Base-by-base conservation (phyloP, 35 echinoderm and acorn worm species). In the Chiridota heheva region DNA sequence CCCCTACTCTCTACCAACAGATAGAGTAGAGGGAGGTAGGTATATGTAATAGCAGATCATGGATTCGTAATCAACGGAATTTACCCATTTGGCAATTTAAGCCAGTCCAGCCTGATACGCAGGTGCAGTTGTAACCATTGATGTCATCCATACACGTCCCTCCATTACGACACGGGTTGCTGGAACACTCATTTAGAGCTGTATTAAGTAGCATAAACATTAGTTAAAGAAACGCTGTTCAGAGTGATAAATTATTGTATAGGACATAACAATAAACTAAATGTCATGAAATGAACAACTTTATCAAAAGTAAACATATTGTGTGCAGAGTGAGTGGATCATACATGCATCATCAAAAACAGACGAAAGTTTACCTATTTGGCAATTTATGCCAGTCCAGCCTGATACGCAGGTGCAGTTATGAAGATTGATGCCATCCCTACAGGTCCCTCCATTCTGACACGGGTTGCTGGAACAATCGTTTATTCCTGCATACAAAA, bases 111-210 rank as follows among this genome's bases (percentile, higher is more conserved):
- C 81, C 88, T 29, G 49, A 63, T 32, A 73, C 59, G 49, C 88
- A 91, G 5, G 42, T 66, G 60, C 88, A 91, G 13, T 18, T 58
- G 49, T 42, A 91, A 0, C 16, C 16, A 6, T 67, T 69, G 17
- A 60, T 44, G 32, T 37, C 61, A 43, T 84, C 86, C 20, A 84
- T 70, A 43, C 91, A 95, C 7, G 89, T 30, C 26, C 85, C 91
- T 44, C 86, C 91, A 74, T 95, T 95, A 40, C 69, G 43, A 44
- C 91, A 95, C 4, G 91, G 91, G 18, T 26, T 58, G 36, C 91
- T 95, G 22, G 56, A 44, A 73, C 91, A 95, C 56, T 83, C 79
- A 74, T 95, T 65, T 20, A 84, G 40, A 60, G 76, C 88, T 90
- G n/a, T n/a, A n/a, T n/a, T n/a, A n/a, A n/a, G n/a, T n/a, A n/a